Evolutionary conservation across 1,140 invertebrate genomes (phyloP).

Genomic region (Hypothenemus hampei): DNA sequence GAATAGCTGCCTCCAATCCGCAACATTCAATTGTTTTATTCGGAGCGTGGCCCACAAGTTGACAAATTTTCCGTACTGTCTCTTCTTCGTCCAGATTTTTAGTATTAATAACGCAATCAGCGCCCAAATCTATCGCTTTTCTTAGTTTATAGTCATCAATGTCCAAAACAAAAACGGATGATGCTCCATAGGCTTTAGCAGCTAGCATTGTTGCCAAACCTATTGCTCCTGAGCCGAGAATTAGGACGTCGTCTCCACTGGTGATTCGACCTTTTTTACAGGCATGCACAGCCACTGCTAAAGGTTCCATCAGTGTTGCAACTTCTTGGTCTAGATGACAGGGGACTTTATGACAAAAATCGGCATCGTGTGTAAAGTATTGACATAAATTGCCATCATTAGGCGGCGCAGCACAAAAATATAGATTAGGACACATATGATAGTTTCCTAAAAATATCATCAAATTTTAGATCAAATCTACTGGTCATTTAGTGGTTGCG

Average conservation of each 20-base stretch:
- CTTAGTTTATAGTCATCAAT: conserved; percentile 53
- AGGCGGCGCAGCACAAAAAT: conserved; percentile 86
- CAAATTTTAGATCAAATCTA: neutral
- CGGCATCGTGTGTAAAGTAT: conserved; percentile 82
- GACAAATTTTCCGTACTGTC: conserved; percentile 56
- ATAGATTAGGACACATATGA: conserved; percentile 79
- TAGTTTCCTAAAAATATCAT: conserved; percentile 50
- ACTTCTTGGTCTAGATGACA: conserved; percentile 84
- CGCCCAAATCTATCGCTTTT: conserved; percentile 77
- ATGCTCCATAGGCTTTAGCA: conserved; percentile 68
- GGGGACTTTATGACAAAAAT: conserved; percentile 89
- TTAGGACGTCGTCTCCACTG: conserved; percentile 62
- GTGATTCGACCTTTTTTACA: conserved; percentile 70
- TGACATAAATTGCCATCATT: conserved; percentile 74
- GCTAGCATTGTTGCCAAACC: conserved; percentile 56
- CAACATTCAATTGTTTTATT: conserved; percentile 81
- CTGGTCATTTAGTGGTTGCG: neutral
- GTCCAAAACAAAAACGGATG: conserved; percentile 1
- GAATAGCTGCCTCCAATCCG: conserved; percentile 72
- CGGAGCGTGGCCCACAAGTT: conserved; percentile 60
- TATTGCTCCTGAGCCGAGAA: conserved; percentile 11
- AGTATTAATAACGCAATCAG: conserved; percentile 59
- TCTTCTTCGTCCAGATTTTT: conserved; percentile 54
- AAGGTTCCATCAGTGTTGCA: conserved; percentile 84
- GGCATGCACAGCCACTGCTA: conserved; percentile 89